Evolutionary conservation across 2,113 vertebrate genomes (phyloP).

Genomic region (Alces alces): DNA sequence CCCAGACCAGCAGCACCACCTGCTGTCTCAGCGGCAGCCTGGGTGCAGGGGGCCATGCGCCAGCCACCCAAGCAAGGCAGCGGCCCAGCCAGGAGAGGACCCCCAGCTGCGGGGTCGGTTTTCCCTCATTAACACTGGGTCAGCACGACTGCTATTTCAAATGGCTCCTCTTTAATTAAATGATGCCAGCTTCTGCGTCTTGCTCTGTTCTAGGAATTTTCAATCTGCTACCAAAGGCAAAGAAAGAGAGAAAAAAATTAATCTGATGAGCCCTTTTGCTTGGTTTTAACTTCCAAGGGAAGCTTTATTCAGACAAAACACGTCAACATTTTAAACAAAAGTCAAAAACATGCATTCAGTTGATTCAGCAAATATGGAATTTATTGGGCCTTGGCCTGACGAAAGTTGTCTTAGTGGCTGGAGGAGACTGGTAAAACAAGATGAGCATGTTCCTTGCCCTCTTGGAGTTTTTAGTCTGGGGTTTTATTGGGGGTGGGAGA

Average conservation of each 20-base stretch:
- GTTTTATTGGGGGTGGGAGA: neutral
- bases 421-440: neutral
- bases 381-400: neutral
- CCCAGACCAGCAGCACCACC: neutral
- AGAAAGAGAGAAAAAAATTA: constrained; percentile 54
- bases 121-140: constrained; percentile 57
- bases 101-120: constrained; percentile 10
- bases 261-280: constrained; percentile 40
- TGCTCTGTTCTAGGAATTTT: constrained; percentile 59
- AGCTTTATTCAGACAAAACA: constrained; percentile 68
- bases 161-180: constrained; percentile 59
- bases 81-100: constrained; percentile 18
- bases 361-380: neutral
- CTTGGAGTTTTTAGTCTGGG: neutral
- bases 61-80: neutral
- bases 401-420: neutral
- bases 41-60: neutral
- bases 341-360: constrained; percentile 39
- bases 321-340: constrained; percentile 64
- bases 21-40: neutral
- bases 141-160: constrained; percentile 73
- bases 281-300: constrained; percentile 27
- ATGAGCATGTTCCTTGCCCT: neutral
- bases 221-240: constrained; percentile 48
- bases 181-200: constrained; percentile 12